A percentile compares a stretch with the other conserved stretches of the same genome.
Evolutionary conservation across 1,140 invertebrate genomes (phyloP).

Genomic region (Lordiphosa collinella): DNA sequence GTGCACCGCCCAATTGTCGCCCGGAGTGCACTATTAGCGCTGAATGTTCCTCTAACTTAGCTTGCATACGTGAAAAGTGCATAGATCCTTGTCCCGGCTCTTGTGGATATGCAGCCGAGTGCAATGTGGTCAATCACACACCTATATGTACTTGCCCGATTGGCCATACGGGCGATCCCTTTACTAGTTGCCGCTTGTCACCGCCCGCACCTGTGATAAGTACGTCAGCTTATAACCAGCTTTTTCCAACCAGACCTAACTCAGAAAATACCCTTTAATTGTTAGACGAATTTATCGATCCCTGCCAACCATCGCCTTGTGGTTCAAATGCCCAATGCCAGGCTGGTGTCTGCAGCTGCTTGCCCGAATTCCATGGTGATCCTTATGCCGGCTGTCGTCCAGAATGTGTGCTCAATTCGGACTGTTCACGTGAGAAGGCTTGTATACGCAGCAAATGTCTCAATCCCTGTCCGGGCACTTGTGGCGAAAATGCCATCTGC

Average conservation of each 20-base stretch:
- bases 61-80: conserved; percentile 91
- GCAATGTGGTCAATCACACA: conserved; percentile 91
- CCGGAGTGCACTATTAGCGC: conserved; percentile 92
- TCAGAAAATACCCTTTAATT: conserved; percentile 71
- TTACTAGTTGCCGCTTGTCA: conserved; percentile 84
- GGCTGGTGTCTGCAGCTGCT: conserved; percentile 88
- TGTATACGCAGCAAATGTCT: conserved; percentile 90
- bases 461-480: conserved; percentile 88
- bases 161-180: conserved; percentile 91
- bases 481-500: conserved; percentile 89
- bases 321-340: conserved; percentile 90
- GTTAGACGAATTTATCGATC: conserved; percentile 85
- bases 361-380: conserved; percentile 90
- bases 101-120: conserved; percentile 90
- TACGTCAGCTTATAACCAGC: conserved; percentile 81
- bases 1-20: conserved; percentile 87
- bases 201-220: conserved; percentile 80
- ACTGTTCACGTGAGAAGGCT: conserved; percentile 86
- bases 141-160: conserved; percentile 89
- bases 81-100: conserved; percentile 91
- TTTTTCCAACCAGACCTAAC: conserved; percentile 62
- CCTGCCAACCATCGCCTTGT: conserved; percentile 89
- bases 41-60: conserved; percentile 88
- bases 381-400: conserved; percentile 90
- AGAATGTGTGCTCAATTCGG: conserved; percentile 90